Base-by-base conservation (phyloP, 2,113 vertebrate species). In the Solea senegalensis region DNA sequence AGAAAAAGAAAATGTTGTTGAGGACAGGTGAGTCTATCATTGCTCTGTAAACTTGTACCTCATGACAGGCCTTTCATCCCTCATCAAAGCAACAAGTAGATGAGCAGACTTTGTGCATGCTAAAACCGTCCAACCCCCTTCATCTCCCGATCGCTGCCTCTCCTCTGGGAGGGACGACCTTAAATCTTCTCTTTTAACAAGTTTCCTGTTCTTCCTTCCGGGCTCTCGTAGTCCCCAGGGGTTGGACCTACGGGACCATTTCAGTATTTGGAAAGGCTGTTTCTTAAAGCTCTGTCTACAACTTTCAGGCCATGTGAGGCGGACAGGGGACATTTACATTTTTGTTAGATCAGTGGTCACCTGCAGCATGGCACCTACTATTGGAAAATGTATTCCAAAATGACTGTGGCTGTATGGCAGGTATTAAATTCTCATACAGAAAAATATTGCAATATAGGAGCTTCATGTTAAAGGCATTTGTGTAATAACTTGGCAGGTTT, bases 51-150 rank as follows among this genome's bases (percentile, higher is more conserved):
- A 88, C 89, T 83, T 84, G 78, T 78, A 81, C 81, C 88, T 92
- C 91, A 80, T 87, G 92, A 93, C 91, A 92, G 41, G 92, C 90
- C 94, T 95, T 96, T 95, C 90, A 95, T 94, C 94, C 78, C n/a
- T 85, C 92, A 95, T 94, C 93, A 95, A 95, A 95, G 94, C 95
- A 95, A 95, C 96, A 97, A 96, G 95, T 95, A 92, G 90, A 95
- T 93, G 91, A 95, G 89, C 92, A 95, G 94, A 93, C 90, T 85
- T 86, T 88, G 77, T 79, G 82, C 78, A 86, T 69, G 84, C 80
- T 88, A 83, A 92, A 86, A 88, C 85, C 69, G 78, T 65, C 69
- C 65, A 83, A 66, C 84, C 74, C 88, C 88, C 65, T 67, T 79
- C 74, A 66, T 77, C 85, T 91, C 67, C 74, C 88, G 87, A 71